These are phyloP conservation scores for Diachasma alloeum DNA, from an alignment of 1,140 invertebrate genomes.

Conservation along the genomic window DNA sequence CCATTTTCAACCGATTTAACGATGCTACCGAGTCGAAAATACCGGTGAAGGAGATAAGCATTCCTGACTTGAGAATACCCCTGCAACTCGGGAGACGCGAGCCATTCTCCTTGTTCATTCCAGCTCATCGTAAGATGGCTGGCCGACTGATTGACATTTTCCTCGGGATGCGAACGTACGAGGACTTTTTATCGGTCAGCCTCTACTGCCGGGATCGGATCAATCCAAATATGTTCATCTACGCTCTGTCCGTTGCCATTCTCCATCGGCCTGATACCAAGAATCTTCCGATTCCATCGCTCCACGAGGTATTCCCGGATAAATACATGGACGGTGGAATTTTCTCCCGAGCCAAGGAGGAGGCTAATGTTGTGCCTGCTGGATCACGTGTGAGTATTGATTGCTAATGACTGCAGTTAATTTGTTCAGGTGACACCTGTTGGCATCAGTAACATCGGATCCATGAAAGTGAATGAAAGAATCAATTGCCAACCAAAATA, in stretches of 20 bases:
- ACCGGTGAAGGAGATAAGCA: slow-evolving; percentile 71
- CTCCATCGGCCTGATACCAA: slow-evolving; percentile 80
- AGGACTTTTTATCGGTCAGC: slow-evolving; percentile 75
- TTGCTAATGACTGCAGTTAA: too few relatives aligned
- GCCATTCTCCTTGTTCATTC: slow-evolving; percentile 80
- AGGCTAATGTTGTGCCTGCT: slow-evolving; percentile 70
- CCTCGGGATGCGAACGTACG: slow-evolving; percentile 74
- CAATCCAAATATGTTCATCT: slow-evolving; percentile 82
- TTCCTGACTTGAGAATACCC: slow-evolving; percentile 75
- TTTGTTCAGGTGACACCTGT: too few relatives aligned
- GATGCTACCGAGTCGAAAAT: slow-evolving; percentile 66
- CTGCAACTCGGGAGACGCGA: slow-evolving; percentile 73
- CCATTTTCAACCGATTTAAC: slow-evolving; percentile 69
- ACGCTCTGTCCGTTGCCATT: slow-evolving; percentile 77
- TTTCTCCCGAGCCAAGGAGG: slow-evolving; percentile 73
- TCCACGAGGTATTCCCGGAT: slow-evolving; percentile 79
- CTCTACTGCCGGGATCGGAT: slow-evolving; percentile 78
- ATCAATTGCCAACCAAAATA: too few relatives aligned
- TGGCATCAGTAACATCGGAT: too few relatives aligned
- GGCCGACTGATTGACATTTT: slow-evolving; percentile 77
- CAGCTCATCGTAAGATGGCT: slow-evolving; percentile 74
- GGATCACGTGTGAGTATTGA: slow-evolving; percentile 69
- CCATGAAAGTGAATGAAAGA: too few relatives aligned
- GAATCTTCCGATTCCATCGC: slow-evolving; percentile 73
- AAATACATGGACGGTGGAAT: slow-evolving; percentile 80